Percentiles rank a stretch among this genome's conserved stretches.
Conservation (phyloP, 2,113 vertebrate species). For the Sclerurus mexicanus region DNA sequence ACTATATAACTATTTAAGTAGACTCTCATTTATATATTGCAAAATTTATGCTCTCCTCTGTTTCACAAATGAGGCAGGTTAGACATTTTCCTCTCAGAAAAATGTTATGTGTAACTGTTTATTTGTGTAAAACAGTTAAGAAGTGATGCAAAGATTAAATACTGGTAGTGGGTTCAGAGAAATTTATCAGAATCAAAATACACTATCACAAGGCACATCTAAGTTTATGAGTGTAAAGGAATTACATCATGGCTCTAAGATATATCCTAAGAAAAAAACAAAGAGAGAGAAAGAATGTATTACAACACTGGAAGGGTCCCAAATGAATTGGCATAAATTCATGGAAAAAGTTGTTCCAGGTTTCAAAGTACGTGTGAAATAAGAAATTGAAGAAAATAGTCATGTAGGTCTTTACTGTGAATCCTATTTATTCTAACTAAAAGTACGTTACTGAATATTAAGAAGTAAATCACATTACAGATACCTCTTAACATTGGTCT, state of each 20-base stretch:
- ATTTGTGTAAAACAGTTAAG: not conserved
- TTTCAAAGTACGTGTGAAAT: constrained; percentile 28
- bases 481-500: not conserved
- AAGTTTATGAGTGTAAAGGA: not conserved
- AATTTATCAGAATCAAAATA: not conserved
- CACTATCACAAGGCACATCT: not conserved
- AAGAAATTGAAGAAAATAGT: constrained; percentile 21
- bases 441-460: not conserved
- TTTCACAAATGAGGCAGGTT: not conserved
- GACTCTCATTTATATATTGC: not conserved
- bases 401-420: not conserved
- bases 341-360: constrained; percentile 10
- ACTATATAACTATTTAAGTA: not conserved
- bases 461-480: not conserved
- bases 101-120: not conserved
- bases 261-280: not conserved
- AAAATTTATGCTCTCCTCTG: not conserved
- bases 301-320: not conserved
- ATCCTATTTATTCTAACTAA: not conserved
- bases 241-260: not conserved
- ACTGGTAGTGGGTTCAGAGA: not conserved
- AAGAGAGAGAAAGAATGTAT: not conserved
- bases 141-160: not conserved
- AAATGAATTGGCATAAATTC: not conserved
- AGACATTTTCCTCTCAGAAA: not conserved